Conservation (phyloP, 2,888 invertebrate species). For the Steinernema hermaphroditum region DNA sequence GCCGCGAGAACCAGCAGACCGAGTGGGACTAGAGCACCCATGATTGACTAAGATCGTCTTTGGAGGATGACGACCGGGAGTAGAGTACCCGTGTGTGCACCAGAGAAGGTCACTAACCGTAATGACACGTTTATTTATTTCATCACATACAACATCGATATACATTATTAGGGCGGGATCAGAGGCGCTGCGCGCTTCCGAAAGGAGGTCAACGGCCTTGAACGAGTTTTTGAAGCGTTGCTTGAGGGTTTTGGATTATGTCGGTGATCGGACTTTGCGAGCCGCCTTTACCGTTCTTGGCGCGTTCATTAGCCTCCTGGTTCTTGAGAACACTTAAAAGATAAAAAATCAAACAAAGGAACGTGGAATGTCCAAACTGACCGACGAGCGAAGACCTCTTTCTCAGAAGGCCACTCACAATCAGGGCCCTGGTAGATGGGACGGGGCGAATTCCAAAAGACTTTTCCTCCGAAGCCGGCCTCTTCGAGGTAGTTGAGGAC, state of each 20-base stretch:
- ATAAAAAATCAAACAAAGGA: constrained; percentile 2
- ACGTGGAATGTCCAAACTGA: constrained; percentile 28
- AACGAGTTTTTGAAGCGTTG: constrained; percentile 61
- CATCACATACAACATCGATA: constrained; percentile 31
- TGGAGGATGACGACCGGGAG: constrained; percentile 29
- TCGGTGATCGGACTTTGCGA: constrained; percentile 58
- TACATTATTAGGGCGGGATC: constrained; percentile 28
- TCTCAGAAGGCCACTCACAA: constrained; percentile 67
- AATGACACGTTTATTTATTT: constrained; percentile 31
- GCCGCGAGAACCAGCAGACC: constrained; percentile 36
- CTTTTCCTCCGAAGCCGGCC: constrained; percentile 66
- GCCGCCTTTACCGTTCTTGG: constrained; percentile 51
- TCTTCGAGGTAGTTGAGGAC: constrained; percentile 62
- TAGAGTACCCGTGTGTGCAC: constrained; percentile 30
- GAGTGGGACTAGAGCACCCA: constrained; percentile 4
- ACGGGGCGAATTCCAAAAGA: constrained; percentile 67
- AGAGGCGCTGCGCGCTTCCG: constrained; percentile 23
- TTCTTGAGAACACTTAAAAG: constrained; percentile 63
- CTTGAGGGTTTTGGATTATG: constrained; percentile 62
- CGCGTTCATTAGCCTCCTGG: constrained; percentile 55
- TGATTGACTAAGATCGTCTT: constrained; percentile 30
- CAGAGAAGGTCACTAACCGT: constrained; percentile 31
- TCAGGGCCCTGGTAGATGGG: constrained; percentile 67
- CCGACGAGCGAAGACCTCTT: constrained; percentile 66
- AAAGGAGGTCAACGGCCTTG: constrained; percentile 48